Base-by-base conservation (phyloP, 1,140 invertebrate species). In the Tetragonula clypearis region DNA sequence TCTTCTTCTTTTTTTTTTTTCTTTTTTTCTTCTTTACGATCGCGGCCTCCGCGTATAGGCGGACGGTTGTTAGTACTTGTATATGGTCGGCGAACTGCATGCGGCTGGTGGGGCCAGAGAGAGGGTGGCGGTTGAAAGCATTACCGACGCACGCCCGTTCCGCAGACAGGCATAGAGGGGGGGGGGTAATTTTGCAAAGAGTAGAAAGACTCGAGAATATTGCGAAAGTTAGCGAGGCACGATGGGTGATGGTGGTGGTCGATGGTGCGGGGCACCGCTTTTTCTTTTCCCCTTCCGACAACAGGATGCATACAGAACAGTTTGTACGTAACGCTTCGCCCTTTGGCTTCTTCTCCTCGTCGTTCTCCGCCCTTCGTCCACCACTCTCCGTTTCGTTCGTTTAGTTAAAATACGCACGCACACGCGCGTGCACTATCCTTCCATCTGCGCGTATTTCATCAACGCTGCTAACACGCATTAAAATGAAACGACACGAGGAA, bases 201-300 rank as follows among this genome's bases (percentile, higher is more conserved):
- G 87, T 88, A 78, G 83, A 90, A 78, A 89, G 89, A 86, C 87
- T 87, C 74, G 87, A 87, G 90, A 89, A 91, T 91, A 91, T 91
- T 91, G 90, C 87, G 86, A 90, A 91, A 91, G 90, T 91, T 91
- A 86, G 71, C 60, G 82, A 55, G 58, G 49, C 58, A 77, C 65
- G 14, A 65, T 58, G 58, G 26, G 58, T 11, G 17, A n/a, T 2
- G 55, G 60, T 26, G 41, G 12, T 30, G 72, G 49, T 55, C 58
- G 71, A 71, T 62, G 69, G 35, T 8, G 53, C 17, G 62, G 30
- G 30, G 56, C 30, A 17, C 15, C 19, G 79, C 21, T 80, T 35
- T 35, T 35, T 76, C 82, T 80, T 89, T 85, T 87, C 77, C 71
- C 71, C 66, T 87, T 82, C 82, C 82, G 82, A 88, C 87, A 90